Percentiles rank a stretch among this genome's conserved stretches.
phyloP scores from a whole-genome alignment of 2,888 invertebrate genomes.

The Limnephilus lunatus region DNA sequence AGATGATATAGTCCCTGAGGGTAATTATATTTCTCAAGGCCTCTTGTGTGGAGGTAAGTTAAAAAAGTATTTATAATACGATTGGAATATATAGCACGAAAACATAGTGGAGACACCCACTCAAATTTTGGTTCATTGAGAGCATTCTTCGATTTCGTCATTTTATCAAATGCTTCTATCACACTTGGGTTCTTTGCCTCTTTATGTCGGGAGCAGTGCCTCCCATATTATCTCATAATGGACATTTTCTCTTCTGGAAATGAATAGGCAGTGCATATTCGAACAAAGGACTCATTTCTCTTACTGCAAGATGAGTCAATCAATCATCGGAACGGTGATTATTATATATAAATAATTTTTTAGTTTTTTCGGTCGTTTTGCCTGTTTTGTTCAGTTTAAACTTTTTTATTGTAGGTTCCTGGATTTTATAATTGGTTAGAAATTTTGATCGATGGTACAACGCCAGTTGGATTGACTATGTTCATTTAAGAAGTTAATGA shows the following conservation, averaged over 20 bases:
- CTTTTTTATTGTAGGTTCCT: too few species aligned
- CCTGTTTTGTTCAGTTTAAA: too few species aligned
- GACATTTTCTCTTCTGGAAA: not conserved
- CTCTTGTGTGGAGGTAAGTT: too few species aligned
- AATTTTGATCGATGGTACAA: too few species aligned
- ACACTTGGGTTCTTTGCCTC: slow-evolving; percentile 51
- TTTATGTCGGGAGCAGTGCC: not conserved
- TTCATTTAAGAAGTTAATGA: too few species aligned
- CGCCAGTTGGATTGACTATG: too few species aligned
- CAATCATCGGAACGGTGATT: not conserved
- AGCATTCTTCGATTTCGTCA: slow-evolving; percentile 54
- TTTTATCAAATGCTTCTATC: slow-evolving; percentile 61
- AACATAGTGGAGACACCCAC: not conserved
- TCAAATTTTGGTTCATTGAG: not conserved
- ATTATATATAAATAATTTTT: too few species aligned
- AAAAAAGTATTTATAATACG: not conserved
- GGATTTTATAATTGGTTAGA: too few species aligned
- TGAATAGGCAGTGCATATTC: not conserved
- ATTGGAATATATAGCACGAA: not conserved
- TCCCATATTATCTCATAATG: slow-evolving; percentile 7
- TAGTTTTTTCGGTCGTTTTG: too few species aligned
- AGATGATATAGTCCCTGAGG: too few species aligned
- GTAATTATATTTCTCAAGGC: too few species aligned
- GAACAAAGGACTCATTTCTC: slow-evolving; percentile 3
- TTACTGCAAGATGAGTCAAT: not conserved